phyloP scores from a whole-genome alignment of 2,888 invertebrate genomes.

The Synergus itoensis region DNA sequence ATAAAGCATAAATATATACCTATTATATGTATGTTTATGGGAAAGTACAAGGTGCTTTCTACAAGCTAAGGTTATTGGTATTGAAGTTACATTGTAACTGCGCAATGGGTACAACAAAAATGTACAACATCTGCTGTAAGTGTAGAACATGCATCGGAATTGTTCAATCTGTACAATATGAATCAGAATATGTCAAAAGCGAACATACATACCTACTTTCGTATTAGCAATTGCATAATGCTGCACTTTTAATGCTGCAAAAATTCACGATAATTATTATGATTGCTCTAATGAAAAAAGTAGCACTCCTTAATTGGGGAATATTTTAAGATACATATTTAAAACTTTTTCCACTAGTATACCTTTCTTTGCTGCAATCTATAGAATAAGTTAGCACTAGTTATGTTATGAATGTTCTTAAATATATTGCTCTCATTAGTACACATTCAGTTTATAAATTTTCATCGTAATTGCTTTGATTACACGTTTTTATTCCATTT shows the following conservation, averaged over 20 bases:
- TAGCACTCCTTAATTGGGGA: too few relatives aligned
- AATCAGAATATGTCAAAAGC: slow-evolving; percentile 30
- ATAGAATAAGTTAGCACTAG: too few relatives aligned
- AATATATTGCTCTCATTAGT: too few relatives aligned
- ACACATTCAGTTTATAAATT: too few relatives aligned
- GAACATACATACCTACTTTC: neutral
- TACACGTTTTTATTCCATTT: neutral
- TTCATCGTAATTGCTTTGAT: too few relatives aligned
- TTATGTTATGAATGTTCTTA: too few relatives aligned
- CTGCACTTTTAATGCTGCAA: neutral
- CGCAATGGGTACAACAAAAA: slow-evolving; percentile 27
- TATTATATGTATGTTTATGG: slow-evolving; percentile 9
- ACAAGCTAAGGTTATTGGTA: slow-evolving; percentile 20
- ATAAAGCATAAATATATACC: neutral
- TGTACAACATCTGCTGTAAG: slow-evolving; percentile 38
- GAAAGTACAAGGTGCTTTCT: slow-evolving; percentile 36
- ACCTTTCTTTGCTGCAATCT: too few relatives aligned
- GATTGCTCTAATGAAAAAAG: too few relatives aligned
- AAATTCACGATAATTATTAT: neutral
- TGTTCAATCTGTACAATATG: slow-evolving; percentile 14
- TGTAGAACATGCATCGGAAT: slow-evolving; percentile 28
- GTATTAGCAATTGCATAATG: slow-evolving; percentile 12
- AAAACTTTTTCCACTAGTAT: too few relatives aligned
- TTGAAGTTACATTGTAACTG: slow-evolving; percentile 35
- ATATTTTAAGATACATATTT: too few relatives aligned